Conservation (phyloP, 1,140 invertebrate genomes). For the Philotrypesis tridentata region DNA sequence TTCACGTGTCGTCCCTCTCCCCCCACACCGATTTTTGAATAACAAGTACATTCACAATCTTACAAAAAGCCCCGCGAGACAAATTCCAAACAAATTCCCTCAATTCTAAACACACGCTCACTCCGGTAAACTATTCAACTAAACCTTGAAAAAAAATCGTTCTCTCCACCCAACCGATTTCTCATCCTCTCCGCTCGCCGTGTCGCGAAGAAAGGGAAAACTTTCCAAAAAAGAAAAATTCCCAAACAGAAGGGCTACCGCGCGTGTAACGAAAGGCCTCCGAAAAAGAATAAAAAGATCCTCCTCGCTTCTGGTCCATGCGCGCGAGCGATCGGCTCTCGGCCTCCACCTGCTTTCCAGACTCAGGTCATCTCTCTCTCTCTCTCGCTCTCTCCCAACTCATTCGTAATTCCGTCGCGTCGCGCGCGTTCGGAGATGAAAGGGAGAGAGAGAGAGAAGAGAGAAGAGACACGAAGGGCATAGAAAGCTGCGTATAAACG, state of each 20-base stretch:
- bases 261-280: background rate
- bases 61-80: no score
- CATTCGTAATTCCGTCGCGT: slow-evolving; percentile 60
- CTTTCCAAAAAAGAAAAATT: background rate
- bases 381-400: slow-evolving; percentile 40
- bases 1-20: no score
- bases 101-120: no score
- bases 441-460: slow-evolving; percentile 40
- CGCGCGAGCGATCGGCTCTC: slow-evolving; percentile 5
- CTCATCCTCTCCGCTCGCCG: background rate
- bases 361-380: background rate
- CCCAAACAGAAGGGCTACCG: background rate
- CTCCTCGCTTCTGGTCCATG: background rate
- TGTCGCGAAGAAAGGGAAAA: background rate
- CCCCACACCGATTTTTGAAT: no score
- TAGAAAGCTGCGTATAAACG: slow-evolving; percentile 52
- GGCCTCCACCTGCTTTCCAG: slow-evolving; percentile 43
- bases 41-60: no score
- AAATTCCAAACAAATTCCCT: no score
- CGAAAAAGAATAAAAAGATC: slow-evolving; percentile 1
- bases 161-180: no score
- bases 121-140: no score
- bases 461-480: slow-evolving; percentile 56
- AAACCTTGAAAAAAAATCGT: background rate
- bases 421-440: slow-evolving; percentile 52